Conservation (phyloP, 1,140 invertebrate genomes). For the Propsilocerus akamusi region DNA sequence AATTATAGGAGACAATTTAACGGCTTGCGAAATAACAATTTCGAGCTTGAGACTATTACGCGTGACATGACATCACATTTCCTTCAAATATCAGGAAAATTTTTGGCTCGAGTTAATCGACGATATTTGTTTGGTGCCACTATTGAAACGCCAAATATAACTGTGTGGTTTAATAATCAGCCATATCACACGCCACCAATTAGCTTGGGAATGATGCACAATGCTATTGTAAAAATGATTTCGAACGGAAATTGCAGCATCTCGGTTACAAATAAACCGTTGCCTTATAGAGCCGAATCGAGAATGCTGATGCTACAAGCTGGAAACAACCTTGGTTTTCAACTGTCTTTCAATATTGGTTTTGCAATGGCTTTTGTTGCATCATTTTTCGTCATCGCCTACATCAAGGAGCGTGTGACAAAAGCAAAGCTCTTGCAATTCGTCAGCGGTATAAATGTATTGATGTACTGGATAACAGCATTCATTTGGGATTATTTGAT, state of each 20-base stretch:
- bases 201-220: conserved; percentile 33
- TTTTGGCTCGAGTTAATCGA: conserved; percentile 17
- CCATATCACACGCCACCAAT: conserved; percentile 45
- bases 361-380: conserved; percentile 43
- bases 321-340: conserved; percentile 28
- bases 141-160: conserved; percentile 15
- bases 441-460: conserved; percentile 46
- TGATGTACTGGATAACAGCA: conserved; percentile 45
- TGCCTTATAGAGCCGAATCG: conserved; percentile 27
- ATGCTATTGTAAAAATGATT: conserved; percentile 29
- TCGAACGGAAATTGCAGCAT: conserved; percentile 25
- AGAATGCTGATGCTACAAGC: conserved; percentile 24
- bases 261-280: conserved; percentile 41
- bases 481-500: conserved; percentile 51
- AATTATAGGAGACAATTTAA: not conserved
- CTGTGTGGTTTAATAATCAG: conserved; percentile 36
- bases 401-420: conserved; percentile 33
- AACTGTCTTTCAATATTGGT: conserved; percentile 34
- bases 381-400: conserved; percentile 47
- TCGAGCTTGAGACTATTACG: conserved; percentile 16
- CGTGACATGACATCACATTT: conserved; percentile 23
- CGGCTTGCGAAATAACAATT: not conserved
- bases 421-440: conserved; percentile 31
- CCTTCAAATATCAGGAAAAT: conserved; percentile 18
- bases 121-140: conserved; percentile 29